Base-by-base conservation (phyloP, 2,113 vertebrate genomes). In the Aspiorhynchus laticeps region DNA sequence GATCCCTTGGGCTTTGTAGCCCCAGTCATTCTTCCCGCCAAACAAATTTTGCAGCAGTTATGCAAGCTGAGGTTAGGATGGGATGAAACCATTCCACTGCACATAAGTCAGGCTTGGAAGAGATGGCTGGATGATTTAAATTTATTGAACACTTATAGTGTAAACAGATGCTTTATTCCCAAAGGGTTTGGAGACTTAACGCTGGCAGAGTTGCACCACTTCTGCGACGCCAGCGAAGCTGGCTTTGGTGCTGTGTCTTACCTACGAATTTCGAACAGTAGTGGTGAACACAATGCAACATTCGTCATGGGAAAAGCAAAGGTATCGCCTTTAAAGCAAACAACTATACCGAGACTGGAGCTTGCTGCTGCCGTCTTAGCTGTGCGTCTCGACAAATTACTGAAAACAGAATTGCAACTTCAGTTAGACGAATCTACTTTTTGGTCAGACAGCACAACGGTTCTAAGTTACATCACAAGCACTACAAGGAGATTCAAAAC, bases 391-490 rank as follows among this genome's bases (percentile, higher is more conserved):
- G 81, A 87, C 11, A 59, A 24, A 10, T 53, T 75, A 28, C 28
- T 84, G 19, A 61, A 46, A 31, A 38, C 19, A 9, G 33, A 84
- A 9, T 15, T 83, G 1, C 15, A 83, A n/a, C 1, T 74, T 6
- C 3, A 19, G 1, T 24, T 69, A 9, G 4, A 65, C 5, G 15
- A 78, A 19, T 86, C 69, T 10, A 43, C 41, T 1, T 43, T 43
- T 43, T 85, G 71, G 61, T 33, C 82, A 14, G 76, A 87, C 53
- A 85, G 81, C 21, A 75, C 7, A 1, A 26, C 88, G 3, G 77
- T 87, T 11, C 21, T 87, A n/a, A 77, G 67, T 4, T 87, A 77
- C 56, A 86, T 83, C 11, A 10, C 26, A 24, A 87, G 71, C 14
- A n/a, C n/a, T 1, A 77, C 59, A 24, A 82, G 12, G 21, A 24